Conservation (phyloP, 2,113 vertebrate genomes). For the Rhinolophus sinicus region DNA sequence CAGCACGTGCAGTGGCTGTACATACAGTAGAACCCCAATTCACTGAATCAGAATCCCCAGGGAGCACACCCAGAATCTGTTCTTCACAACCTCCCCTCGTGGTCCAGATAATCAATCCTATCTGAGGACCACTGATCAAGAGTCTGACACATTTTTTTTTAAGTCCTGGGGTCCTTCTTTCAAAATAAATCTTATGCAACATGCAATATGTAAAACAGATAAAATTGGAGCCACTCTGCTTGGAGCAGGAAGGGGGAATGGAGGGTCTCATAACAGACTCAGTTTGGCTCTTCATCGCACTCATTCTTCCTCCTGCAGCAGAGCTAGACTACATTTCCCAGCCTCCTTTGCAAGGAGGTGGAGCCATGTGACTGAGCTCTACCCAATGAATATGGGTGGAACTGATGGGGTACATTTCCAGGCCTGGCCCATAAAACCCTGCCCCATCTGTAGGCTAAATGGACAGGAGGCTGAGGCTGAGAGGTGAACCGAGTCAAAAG, state of each 20-base stretch:
- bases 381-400: background rate
- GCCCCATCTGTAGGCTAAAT: background rate
- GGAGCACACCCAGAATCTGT: background rate
- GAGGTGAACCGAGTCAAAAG: background rate
- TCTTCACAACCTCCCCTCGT: background rate
- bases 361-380: background rate
- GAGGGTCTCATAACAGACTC: background rate
- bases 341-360: background rate
- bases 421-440: background rate
- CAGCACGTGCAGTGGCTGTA: background rate
- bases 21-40: background rate
- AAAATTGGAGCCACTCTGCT: background rate
- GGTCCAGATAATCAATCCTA: background rate
- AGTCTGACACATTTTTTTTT: background rate
- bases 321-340: conserved; percentile 51
- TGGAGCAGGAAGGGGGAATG: background rate
- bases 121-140: background rate
- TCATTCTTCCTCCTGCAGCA: background rate
- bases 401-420: background rate
- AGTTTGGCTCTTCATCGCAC: background rate
- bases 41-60: background rate
- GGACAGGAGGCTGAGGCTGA: background rate
- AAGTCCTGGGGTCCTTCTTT: background rate
- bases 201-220: background rate
- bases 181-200: background rate